Evolutionary conservation across 2,888 invertebrate genomes (phyloP).

Genomic region (Leptopilina drosophilae): DNA sequence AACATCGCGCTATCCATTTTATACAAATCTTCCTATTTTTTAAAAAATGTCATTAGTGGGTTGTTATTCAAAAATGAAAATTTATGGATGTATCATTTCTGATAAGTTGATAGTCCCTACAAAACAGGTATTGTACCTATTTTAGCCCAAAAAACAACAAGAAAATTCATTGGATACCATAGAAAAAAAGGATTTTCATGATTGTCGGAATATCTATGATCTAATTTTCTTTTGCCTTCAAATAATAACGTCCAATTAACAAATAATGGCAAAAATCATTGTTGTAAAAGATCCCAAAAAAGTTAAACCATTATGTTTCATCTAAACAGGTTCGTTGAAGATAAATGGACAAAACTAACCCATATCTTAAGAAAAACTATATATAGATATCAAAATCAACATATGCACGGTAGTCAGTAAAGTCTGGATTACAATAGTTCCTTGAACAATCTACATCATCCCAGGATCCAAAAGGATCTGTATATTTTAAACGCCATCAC

Average conservation of each 20-base stretch:
- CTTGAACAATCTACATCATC: too few relatives aligned
- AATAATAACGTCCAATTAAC: slow-evolving; percentile 54
- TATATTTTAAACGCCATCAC: too few relatives aligned
- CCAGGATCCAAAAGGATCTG: too few relatives aligned
- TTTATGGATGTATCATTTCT: slow-evolving; percentile 52
- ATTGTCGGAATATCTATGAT: background rate
- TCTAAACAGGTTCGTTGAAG: background rate
- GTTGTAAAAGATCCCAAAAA: background rate
- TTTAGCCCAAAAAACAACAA: slow-evolving; percentile 52
- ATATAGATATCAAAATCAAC: background rate
- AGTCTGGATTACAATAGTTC: too few relatives aligned
- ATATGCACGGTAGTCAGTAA: too few relatives aligned
- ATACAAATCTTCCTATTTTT: background rate
- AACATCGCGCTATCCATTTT: too few relatives aligned
- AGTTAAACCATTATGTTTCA: background rate
- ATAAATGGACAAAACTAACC: slow-evolving; percentile 22
- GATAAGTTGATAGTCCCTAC: slow-evolving; percentile 36
- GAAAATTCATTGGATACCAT: slow-evolving; percentile 45
- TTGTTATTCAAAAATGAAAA: slow-evolving; percentile 44
- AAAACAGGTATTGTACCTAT: slow-evolving; percentile 19
- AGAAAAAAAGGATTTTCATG: slow-evolving; percentile 44
- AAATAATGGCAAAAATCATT: slow-evolving; percentile 44
- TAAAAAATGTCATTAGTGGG: background rate
- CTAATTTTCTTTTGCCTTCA: slow-evolving; percentile 48
- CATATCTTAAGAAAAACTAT: slow-evolving; percentile 19